phyloP scores from a whole-genome alignment of 2,113 vertebrate species.

The Mirounga angustirostris region DNA sequence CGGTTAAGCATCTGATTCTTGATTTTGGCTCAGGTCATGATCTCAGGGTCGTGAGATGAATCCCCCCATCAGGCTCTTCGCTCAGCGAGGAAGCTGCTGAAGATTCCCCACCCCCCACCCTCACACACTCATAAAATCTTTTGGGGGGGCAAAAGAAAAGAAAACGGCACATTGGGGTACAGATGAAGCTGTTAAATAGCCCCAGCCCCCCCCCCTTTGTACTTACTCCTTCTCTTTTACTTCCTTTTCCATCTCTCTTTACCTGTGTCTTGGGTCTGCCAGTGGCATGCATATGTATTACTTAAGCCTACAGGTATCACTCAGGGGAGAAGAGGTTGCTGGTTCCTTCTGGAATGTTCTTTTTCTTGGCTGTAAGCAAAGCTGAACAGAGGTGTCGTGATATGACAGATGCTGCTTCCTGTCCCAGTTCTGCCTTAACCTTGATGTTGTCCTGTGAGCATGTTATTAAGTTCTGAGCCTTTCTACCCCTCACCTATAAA shows the following conservation, averaged over 20 bases:
- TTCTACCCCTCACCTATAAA: background rate
- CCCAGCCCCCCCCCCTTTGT: background rate
- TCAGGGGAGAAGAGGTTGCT: background rate
- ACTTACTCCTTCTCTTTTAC: background rate
- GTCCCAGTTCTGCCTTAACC: background rate
- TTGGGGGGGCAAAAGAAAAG: background rate
- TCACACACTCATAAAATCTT: background rate
- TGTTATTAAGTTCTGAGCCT: background rate
- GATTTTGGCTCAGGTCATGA: background rate
- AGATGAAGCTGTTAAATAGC: background rate
- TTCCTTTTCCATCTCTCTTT: background rate
- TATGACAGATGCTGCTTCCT: background rate
- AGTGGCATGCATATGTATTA: background rate
- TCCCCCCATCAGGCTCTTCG: background rate
- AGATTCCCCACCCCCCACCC: background rate
- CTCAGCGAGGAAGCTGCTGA: background rate
- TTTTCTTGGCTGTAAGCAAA: slow-evolving; percentile 4
- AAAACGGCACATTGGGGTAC: background rate
- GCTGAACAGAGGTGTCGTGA: background rate
- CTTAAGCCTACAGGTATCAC: background rate
- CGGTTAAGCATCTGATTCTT: background rate
- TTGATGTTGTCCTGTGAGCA: background rate
- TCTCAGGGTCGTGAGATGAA: background rate
- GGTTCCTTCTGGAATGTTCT: background rate
- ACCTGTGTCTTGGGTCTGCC: background rate